These are phyloP conservation scores for Musca vetustissima DNA, from an alignment of 1,140 invertebrate species.

Conservation along the genomic window DNA sequence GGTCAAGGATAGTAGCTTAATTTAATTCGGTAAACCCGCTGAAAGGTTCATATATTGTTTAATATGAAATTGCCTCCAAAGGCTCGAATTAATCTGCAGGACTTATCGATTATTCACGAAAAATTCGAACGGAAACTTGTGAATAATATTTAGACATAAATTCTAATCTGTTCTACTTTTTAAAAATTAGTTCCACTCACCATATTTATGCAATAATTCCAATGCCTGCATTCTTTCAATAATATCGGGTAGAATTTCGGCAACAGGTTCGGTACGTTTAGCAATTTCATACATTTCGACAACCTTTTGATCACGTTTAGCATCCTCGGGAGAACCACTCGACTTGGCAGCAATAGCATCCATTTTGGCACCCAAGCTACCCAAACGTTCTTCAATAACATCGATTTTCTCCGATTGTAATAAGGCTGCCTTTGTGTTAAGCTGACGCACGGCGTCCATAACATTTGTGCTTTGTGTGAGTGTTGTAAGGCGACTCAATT, in stretches of 20 bases:
- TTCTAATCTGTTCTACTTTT: too few species aligned
- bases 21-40: too few species aligned
- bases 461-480: slow-evolving; percentile 53
- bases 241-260: slow-evolving; percentile 76
- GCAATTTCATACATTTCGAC: slow-evolving; percentile 83
- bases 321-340: slow-evolving; percentile 65
- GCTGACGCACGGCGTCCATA: slow-evolving; percentile 71
- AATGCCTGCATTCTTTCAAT: slow-evolving; percentile 81
- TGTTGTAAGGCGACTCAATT: slow-evolving; percentile 59
- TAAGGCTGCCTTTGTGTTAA: slow-evolving; percentile 76
- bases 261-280: slow-evolving; percentile 79
- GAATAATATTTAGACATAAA: slow-evolving; percentile 17
- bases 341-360: slow-evolving; percentile 73
- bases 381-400: slow-evolving; percentile 76
- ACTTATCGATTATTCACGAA: too few species aligned
- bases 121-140: too few species aligned
- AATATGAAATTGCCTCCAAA: too few species aligned
- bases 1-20: too few species aligned
- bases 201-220: slow-evolving; percentile 86
- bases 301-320: slow-evolving; percentile 79
- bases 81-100: too few species aligned
- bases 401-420: slow-evolving; percentile 80
- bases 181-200: slow-evolving; percentile 56
- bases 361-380: slow-evolving; percentile 72
- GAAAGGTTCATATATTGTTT: too few species aligned